Evolutionary conservation across 2,888 invertebrate species (phyloP).

Genomic region (Lepeophtheirus nordmannii): DNA sequence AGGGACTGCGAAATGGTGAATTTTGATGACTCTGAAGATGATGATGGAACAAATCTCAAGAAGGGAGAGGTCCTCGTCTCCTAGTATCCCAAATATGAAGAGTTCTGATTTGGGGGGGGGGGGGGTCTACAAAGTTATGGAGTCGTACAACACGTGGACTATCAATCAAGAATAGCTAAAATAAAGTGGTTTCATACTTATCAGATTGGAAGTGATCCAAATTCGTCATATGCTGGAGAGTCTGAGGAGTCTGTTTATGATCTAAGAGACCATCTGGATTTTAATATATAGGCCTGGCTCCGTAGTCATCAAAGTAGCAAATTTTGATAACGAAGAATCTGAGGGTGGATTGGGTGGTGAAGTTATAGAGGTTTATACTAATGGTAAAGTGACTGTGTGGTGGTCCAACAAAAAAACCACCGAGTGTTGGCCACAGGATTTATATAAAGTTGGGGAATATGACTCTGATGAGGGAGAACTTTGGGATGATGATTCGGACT

Average conservation of each 20-base stretch:
- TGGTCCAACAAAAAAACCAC: constrained; percentile 75
- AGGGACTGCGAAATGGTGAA: no score
- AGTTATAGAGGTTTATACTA: constrained; percentile 70
- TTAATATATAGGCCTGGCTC: constrained; percentile 82
- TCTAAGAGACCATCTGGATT: constrained; percentile 82
- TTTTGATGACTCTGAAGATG: no score
- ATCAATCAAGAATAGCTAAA: constrained; percentile 40
- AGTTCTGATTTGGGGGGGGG: constrained; percentile 43
- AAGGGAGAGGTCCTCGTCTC: no score
- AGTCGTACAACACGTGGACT: constrained; percentile 77
- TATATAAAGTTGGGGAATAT: constrained; percentile 55
- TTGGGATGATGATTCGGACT: constrained; percentile 46
- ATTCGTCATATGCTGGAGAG: constrained; percentile 49
- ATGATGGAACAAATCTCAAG: no score
- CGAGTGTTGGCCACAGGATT: constrained; percentile 81
- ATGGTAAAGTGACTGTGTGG: constrained; percentile 56
- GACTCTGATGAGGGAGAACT: constrained; percentile 60
- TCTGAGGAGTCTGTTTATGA: constrained; percentile 88
- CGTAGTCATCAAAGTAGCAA: constrained; percentile 68
- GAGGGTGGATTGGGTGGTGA: constrained; percentile 62
- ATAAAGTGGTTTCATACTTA: constrained; percentile 54
- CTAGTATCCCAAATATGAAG: no score
- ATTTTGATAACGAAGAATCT: constrained; percentile 27
- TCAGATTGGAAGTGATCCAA: constrained; percentile 44
- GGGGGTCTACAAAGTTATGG: constrained; percentile 62